Base-by-base conservation (phyloP, 2,888 invertebrate genomes). In the Idaea straminata region DNA sequence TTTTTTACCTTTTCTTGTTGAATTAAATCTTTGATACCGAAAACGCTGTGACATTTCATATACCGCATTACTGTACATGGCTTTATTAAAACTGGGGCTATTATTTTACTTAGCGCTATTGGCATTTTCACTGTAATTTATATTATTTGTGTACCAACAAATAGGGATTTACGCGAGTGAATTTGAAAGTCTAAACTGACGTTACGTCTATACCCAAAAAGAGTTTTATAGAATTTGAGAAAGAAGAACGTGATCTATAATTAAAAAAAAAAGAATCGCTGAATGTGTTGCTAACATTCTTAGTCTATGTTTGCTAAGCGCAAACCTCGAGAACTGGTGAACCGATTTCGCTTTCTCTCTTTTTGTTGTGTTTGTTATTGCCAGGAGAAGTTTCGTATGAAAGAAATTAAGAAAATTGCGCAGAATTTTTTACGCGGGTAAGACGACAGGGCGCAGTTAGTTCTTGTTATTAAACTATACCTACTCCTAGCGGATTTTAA, bases 1-100 rank as follows among this genome's bases (percentile, higher is more conserved):
- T 25, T 15, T 64, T 57, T 61, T 74, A 90, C 91, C 85, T 86
- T 88, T 62, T 89, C 87, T 64, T 79, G 83, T 15, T 81, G 80
- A 61, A 89, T 77, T 57, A 89, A 74, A 70, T 89, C 84, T 69
- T 89, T 83, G 57, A 90, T 79, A 36, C 88, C 86, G 69, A 90
- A 88, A 1, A 90, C 80, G 72, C 84, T 86, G 72, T 89, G 85
- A 64, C 89, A 90, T 73, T 78, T 75, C 74, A 72, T 78, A 35
- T 65, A 47, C 38, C 76, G 76, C 61, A 59, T 66, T 59, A 64
- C 13, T 0, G 61, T 16, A 47, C 70, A 62, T 38, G 57, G 64
- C 57, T 73, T 76, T 1, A 64, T 63, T 1, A 75, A 6, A 35
- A 66, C 35, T n/a, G 64, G 63, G 15, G 65, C 6, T n/a, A 66